Evolutionary conservation across 2,797 vertebrate genomes (phyloP).

Genomic region (Macropodus opercularis): DNA sequence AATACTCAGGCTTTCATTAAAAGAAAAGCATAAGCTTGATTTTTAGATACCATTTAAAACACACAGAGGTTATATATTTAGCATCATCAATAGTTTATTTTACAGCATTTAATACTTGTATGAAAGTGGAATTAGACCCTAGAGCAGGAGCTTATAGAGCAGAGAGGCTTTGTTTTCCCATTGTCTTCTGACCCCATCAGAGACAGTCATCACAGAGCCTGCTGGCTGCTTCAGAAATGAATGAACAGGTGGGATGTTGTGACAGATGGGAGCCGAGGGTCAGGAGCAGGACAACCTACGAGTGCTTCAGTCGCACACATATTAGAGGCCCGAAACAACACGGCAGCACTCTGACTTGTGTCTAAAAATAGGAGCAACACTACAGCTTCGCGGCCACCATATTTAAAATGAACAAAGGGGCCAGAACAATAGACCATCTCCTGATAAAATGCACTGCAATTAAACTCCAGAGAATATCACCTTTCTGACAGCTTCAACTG

Average conservation of each 20-base stretch:
- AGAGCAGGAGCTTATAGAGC: constrained; percentile 2
- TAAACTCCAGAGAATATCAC: too few relatives aligned
- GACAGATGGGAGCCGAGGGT: constrained; percentile 60
- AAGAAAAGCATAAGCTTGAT: too few relatives aligned
- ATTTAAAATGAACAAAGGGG: too few relatives aligned
- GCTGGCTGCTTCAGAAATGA: constrained; percentile 53
- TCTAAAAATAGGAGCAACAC: background rate
- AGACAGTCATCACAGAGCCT: constrained; percentile 29
- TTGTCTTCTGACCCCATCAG: constrained; percentile 47
- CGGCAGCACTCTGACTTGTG: background rate
- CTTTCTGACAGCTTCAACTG: too few relatives aligned
- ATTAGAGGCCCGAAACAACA: constrained; percentile 43
- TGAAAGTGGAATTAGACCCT: constrained; percentile 10
- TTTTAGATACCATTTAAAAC: too few relatives aligned
- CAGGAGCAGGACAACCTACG: constrained; percentile 59
- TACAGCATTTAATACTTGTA: constrained; percentile 13
- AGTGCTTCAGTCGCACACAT: constrained; percentile 62
- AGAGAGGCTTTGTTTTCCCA: constrained; percentile 28
- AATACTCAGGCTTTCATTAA: too few relatives aligned
- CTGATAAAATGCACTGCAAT: too few relatives aligned
- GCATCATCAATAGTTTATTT: background rate
- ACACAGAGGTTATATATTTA: too few relatives aligned
- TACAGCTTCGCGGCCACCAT: too few relatives aligned
- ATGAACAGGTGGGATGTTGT: constrained; percentile 53
- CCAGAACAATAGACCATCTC: too few relatives aligned